phyloP scores from a whole-genome alignment of 53 echinoderm and acorn worm species.

The Apostichopus leukothele region DNA sequence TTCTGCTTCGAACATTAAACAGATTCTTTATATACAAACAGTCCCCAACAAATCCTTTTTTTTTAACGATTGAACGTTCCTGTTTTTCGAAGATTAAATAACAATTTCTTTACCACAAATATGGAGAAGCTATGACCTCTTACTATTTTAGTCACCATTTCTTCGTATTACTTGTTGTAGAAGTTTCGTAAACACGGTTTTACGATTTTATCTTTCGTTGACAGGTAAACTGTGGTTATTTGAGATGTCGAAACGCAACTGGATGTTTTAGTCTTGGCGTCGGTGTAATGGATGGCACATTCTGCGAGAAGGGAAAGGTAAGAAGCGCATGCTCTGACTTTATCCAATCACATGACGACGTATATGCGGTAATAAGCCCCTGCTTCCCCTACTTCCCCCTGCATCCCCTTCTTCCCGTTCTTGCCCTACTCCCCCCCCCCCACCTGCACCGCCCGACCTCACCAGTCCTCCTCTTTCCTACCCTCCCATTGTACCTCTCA shows the following conservation, averaged over 20 bases:
- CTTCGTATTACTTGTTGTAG: too few species aligned
- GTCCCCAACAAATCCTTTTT: too few species aligned
- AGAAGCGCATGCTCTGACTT: background rate
- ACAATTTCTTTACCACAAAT: too few species aligned
- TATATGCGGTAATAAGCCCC: too few species aligned
- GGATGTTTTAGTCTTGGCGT: constrained; percentile 47
- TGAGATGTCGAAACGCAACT: constrained; percentile 52
- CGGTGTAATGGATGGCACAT: constrained; percentile 82
- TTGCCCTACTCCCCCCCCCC: background rate
- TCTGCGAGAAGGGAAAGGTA: constrained; percentile 64
- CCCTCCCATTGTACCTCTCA: background rate
- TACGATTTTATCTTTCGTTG: background rate
- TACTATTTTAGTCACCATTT: too few species aligned
- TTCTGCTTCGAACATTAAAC: too few species aligned
- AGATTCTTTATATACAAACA: too few species aligned
- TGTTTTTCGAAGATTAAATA: too few species aligned
- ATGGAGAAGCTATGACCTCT: too few species aligned
- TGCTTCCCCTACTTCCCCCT: background rate
- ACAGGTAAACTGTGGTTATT: constrained; percentile 54
- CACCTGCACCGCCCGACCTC: background rate
- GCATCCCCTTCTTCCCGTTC: background rate
- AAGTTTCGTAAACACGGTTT: background rate
- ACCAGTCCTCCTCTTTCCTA: too few species aligned
- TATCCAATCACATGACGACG: too few species aligned
- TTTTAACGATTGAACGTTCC: too few species aligned